Base-by-base conservation (phyloP, 2,113 vertebrate genomes). In the Chionomys nivalis region DNA sequence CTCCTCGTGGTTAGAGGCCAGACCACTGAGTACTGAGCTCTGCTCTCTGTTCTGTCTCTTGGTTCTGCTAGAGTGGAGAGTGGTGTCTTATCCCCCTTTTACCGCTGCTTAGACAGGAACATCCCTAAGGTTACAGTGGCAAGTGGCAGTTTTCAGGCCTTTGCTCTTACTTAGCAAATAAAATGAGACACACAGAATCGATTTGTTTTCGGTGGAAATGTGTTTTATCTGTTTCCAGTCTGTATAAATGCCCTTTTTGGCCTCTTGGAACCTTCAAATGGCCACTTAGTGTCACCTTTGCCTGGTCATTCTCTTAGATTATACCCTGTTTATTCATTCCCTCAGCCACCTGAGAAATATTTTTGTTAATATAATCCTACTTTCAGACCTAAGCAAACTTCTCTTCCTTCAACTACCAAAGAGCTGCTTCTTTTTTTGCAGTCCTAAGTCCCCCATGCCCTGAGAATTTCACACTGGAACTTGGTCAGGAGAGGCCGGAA, bases 111-210 rank as follows among this genome's bases (percentile, higher is more conserved):
- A 39, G n/a, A n/a, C 7, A 72, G 79, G 68, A 19, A 55, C 2
- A 4, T 31, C 24, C 87, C 24, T 58, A 70, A 39, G 63, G 70
- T 81, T 91, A 90, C 16, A 33, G 23, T 73, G 68, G 33, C 66
- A 65, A 86, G 26, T 47, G 66, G 66, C 87, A n/a, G 44, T 70
- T 76, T 44, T 36, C 26, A 70, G 39, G 87, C 73, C 36, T 73
- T 91, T 75, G 82, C 66, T 96, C 73, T 89, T 75, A 72, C 33
- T 93, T 82, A 87, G 73, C 52, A 78, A 47, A 81, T 95, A 42
- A 44, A 88, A 81, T 49, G 72, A 36, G 17, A 58, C 52, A 82
- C 44, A 47, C 77, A 85, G 19, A 77, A 39, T 63, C 79, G 42
- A 12, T 87, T 52, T 10, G 8, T 94, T 94, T 93, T 77, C 28